These are phyloP conservation scores for Elegia similella DNA, from an alignment of 2,888 invertebrate species.

Conservation along the genomic window DNA sequence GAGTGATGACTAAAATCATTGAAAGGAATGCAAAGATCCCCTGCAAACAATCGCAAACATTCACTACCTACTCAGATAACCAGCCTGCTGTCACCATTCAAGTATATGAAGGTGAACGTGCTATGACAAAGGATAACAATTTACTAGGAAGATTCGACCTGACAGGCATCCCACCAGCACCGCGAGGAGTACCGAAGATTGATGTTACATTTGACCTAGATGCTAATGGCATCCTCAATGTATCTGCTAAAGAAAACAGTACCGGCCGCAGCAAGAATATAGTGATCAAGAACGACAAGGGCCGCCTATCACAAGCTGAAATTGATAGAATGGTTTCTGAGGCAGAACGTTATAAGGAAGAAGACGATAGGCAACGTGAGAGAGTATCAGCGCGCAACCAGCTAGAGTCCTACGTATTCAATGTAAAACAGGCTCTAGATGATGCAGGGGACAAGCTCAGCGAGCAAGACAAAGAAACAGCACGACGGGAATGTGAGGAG, in stretches of 20 bases:
- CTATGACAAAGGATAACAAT: constrained; percentile 91
- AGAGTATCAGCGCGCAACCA: constrained; percentile 86
- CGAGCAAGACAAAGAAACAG: constrained; percentile 84
- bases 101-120: constrained; percentile 89
- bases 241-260: constrained; percentile 88
- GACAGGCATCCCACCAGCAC: constrained; percentile 86
- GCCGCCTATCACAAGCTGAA: constrained; percentile 89
- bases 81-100: constrained; percentile 88
- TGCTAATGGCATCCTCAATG: constrained; percentile 91
- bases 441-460: constrained; percentile 83
- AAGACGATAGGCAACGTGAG: constrained; percentile 86
- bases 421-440: constrained; percentile 85
- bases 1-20: constrained; percentile 89
- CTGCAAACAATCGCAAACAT: constrained; percentile 86
- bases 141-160: constrained; percentile 84
- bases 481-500: constrained; percentile 77
- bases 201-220: constrained; percentile 89
- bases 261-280: constrained; percentile 87
- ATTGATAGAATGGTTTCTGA: constrained; percentile 90
- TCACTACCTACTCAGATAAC: constrained; percentile 91
- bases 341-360: constrained; percentile 87
- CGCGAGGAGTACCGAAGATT: constrained; percentile 85
- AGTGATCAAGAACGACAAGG: constrained; percentile 91
- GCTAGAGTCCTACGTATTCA: constrained; percentile 86
- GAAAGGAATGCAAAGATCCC: constrained; percentile 87